Conservation (phyloP, 2,797 vertebrate genomes). For the Threskiornis aethiopicus region DNA sequence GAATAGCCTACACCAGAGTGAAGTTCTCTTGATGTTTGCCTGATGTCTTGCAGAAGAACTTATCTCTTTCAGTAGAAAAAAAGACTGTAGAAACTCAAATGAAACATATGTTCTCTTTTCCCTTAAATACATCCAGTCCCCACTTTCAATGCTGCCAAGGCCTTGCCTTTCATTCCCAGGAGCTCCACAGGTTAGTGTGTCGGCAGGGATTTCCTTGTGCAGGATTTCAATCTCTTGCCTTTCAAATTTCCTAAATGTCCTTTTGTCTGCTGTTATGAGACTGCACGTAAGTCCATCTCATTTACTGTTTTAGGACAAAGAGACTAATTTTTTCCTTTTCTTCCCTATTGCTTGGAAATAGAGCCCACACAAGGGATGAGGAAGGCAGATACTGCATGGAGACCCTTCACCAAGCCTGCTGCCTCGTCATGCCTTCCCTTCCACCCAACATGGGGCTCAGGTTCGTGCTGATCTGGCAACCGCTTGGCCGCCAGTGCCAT, state of each 20-base stretch:
- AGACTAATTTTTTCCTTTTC: neutral
- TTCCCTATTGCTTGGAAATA: neutral
- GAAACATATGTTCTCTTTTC: neutral
- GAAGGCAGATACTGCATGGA: neutral
- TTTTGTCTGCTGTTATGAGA: neutral
- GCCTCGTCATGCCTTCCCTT: fast-evolving
- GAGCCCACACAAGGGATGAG: neutral
- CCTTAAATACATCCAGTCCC: neutral
- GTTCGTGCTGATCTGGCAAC: neutral
- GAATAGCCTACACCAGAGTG: neutral
- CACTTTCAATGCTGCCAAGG: neutral
- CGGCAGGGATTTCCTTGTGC: neutral
- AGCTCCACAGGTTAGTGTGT: neutral
- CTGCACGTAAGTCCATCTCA: neutral
- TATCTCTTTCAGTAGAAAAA: neutral
- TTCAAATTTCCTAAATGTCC: neutral
- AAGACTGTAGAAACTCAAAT: neutral
- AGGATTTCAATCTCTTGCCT: neutral
- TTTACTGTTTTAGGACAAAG: neutral
- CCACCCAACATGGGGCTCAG: fast-evolving
- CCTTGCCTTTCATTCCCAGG: neutral
- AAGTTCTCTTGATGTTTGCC: neutral
- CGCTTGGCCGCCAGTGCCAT: neutral
- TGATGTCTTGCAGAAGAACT: neutral
- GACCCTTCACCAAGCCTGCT: neutral